Base-by-base conservation (phyloP, 2,113 vertebrate species). In the Coregonus clupeaformis region DNA sequence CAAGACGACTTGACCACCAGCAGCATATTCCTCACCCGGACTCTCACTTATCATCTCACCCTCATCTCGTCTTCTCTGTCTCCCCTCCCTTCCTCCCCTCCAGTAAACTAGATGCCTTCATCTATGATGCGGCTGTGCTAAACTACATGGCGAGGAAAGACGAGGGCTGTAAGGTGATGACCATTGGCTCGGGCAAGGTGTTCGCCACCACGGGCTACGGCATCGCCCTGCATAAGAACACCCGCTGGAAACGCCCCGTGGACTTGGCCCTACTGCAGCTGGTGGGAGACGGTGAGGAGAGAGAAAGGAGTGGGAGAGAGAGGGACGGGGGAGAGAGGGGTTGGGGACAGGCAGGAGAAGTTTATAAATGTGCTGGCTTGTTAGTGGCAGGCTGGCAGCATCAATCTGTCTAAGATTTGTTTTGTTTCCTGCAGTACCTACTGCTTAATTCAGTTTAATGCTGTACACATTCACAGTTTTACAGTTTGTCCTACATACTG, bases 111-210 rank as follows among this genome's bases (percentile, higher is more conserved):
- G 96, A 97, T 3, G 96, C 95, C 73, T 97, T 97, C 91, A 97
- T 97, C 87, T 97, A 97, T 1, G 96, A 97, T 0, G 95, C 96
- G 0, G 96, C 96, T 0, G 96, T 97, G 80, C 91, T 97, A 64
- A 97, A 97, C 87, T 97, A 97, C 77, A 96, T 97, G 96, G 96
- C 96, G 42, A 92, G 96, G 22, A 96, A 97, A 81, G 96, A 96
- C 5, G 96, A 97, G 68, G 96, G 96, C 77, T 97, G 96, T 82
- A 97, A 97, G 91, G 94, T 97, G 20, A 96, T 97, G 90, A 97
- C 96, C 77, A 97, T 97, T 11, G 96, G 96, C 79, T 95, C 94
- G 0, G 96, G 96, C 0, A 96, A 96, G 88, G 96, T 97, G 72
- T 97, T 97, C 18, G 95, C 96, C 71, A 97, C 96, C 0, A 97